phyloP scores from a whole-genome alignment of 2,888 invertebrate genomes.

The Nemotelus nigrinus region DNA sequence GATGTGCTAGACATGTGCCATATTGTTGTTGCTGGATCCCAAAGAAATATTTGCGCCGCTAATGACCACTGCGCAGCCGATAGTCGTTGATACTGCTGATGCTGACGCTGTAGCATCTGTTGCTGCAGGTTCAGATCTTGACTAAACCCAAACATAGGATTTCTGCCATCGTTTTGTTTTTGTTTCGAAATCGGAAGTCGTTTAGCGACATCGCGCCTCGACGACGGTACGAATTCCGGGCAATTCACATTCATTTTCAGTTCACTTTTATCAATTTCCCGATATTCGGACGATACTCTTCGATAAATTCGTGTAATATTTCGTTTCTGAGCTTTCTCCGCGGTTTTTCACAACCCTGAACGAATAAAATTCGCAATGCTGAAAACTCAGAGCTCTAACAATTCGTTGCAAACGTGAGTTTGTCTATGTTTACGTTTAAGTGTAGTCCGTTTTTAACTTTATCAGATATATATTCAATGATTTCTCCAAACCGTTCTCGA shows the following conservation, averaged over 20 bases:
- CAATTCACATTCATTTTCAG: slow-evolving; percentile 34
- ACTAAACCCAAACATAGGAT: slow-evolving; percentile 17
- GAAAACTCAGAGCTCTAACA: too few species aligned
- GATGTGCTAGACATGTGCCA: slow-evolving; percentile 8
- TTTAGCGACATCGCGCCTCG: slow-evolving; percentile 27
- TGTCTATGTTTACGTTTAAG: background rate
- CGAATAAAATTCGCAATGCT: too few species aligned
- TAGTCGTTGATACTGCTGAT: slow-evolving; percentile 7
- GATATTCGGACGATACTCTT: background rate
- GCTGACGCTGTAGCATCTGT: background rate
- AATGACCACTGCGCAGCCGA: slow-evolving; percentile 8
- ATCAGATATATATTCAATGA: slow-evolving; percentile 38
- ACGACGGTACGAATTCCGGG: slow-evolving; percentile 41
- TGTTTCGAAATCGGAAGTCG: slow-evolving; percentile 13
- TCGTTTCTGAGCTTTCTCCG: too few species aligned
- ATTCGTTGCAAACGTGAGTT: too few species aligned
- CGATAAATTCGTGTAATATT: too few species aligned
- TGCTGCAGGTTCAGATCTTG: slow-evolving; percentile 12
- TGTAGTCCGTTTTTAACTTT: slow-evolving; percentile 40
- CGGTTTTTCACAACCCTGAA: too few species aligned
- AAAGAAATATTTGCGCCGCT: slow-evolving; percentile 18
- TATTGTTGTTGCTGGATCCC: slow-evolving; percentile 13
- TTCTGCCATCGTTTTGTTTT: background rate
- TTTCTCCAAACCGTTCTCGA: slow-evolving; percentile 31
- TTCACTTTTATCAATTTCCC: background rate